Conservation (phyloP, 1,140 invertebrate genomes). For the Drosophila arawakana region DNA sequence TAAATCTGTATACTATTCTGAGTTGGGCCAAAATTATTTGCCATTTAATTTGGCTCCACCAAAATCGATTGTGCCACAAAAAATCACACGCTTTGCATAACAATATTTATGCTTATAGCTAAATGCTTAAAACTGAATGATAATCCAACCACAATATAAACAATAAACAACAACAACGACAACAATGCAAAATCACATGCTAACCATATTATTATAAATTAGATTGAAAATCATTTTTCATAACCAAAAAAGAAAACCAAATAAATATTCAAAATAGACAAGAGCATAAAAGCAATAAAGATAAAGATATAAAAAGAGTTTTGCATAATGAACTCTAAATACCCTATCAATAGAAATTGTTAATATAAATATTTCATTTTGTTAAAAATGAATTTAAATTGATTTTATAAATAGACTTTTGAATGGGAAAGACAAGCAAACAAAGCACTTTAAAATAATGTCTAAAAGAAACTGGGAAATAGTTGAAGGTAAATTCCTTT, state of each 20-base stretch:
- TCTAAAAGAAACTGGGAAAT: too few species aligned
- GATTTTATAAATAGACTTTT: too few species aligned
- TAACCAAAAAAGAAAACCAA: slow-evolving; percentile 29
- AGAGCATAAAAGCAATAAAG: slow-evolving; percentile 1
- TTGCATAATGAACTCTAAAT: not conserved
- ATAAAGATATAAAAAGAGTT: not conserved
- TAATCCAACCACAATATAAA: slow-evolving; percentile 34
- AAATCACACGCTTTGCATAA: slow-evolving; percentile 58
- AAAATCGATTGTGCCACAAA: slow-evolving; percentile 45
- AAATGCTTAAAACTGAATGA: slow-evolving; percentile 30
- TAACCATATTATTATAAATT: slow-evolving; percentile 74
- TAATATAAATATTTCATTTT: not conserved
- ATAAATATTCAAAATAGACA: slow-evolving; percentile 21
- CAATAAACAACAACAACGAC: not conserved
- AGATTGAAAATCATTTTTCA: slow-evolving; percentile 69
- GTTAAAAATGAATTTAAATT: too few species aligned
- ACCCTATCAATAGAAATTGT: not conserved
- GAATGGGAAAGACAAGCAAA: too few species aligned
- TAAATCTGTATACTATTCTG: not conserved
- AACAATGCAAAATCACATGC: slow-evolving; percentile 46
- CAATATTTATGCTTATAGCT: slow-evolving; percentile 27
- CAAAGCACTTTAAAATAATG: too few species aligned
- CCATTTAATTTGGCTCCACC: too few species aligned
- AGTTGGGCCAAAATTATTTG: too few species aligned
- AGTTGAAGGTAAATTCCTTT: not conserved